Percentiles rank a stretch among this genome's conserved stretches.
Evolutionary conservation across 1,140 invertebrate species (phyloP).

Genomic region (Andricus grossulariae): DNA sequence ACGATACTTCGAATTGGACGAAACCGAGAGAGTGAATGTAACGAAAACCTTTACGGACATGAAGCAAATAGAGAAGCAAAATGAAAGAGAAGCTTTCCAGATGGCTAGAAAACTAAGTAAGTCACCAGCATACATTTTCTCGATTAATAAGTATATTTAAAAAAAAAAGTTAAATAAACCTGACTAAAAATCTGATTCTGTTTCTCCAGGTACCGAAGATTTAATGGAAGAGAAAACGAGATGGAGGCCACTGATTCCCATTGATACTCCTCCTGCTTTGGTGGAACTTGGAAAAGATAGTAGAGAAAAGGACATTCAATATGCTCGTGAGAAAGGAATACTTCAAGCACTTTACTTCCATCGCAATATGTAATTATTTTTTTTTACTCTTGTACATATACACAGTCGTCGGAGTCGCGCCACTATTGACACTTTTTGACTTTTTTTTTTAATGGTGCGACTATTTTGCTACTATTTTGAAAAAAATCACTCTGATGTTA

Average conservation of each 20-base stretch:
- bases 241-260: slow-evolving; percentile 83
- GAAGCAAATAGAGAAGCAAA: slow-evolving; percentile 91
- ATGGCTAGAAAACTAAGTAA: slow-evolving; percentile 84
- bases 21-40: slow-evolving; percentile 95
- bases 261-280: slow-evolving; percentile 81
- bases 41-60: slow-evolving; percentile 94
- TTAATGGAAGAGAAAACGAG: slow-evolving; percentile 85
- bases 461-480: too few relatives aligned
- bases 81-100: slow-evolving; percentile 89
- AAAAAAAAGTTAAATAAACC: neutral
- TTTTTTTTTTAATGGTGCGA: too few relatives aligned
- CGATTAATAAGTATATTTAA: slow-evolving; percentile 12
- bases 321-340: slow-evolving; percentile 87
- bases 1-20: slow-evolving; percentile 94
- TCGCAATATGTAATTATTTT: slow-evolving; percentile 81
- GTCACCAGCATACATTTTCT: slow-evolving; percentile 38
- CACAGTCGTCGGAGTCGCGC: too few relatives aligned
- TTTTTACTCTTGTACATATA: neutral
- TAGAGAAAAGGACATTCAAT: slow-evolving; percentile 90
- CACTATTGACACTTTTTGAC: too few relatives aligned
- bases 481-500: too few relatives aligned
- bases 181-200: slow-evolving; percentile 35
- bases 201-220: slow-evolving; percentile 79
- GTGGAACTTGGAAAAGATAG: slow-evolving; percentile 87
- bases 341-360: slow-evolving; percentile 91